Percentiles rank a stretch among this genome's conserved stretches.
Evolutionary conservation across 2,113 vertebrate genomes (phyloP).

Genomic region (Lamprologus tigripictilis): DNA sequence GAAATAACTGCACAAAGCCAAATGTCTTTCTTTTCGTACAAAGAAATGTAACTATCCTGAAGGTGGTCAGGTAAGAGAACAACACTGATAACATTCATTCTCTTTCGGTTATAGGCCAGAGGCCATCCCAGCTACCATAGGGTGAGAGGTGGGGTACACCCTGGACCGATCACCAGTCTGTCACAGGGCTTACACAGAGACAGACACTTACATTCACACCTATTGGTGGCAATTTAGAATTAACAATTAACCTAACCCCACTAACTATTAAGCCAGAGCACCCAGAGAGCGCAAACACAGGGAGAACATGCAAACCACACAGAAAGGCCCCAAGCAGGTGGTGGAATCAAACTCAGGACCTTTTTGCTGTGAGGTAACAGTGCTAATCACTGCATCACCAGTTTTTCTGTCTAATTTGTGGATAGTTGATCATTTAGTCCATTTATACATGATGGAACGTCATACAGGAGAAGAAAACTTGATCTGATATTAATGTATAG

Average conservation of each 20-base stretch:
- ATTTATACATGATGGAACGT: not conserved
- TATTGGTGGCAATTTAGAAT: not conserved
- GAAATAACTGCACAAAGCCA: not conserved
- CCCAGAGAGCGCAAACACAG: not conserved
- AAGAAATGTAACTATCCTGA: not conserved
- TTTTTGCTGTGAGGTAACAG: not conserved
- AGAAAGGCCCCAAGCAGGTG: not conserved
- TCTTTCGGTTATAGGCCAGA: not conserved
- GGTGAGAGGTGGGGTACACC: not conserved
- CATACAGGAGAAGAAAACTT: not conserved
- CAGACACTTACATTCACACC: not conserved
- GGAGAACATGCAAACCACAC: not conserved
- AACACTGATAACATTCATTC: not conserved
- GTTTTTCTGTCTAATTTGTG: not conserved
- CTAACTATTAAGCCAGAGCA: not conserved
- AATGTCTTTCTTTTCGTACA: not conserved
- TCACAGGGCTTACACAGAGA: not conserved
- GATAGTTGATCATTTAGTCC: not conserved
- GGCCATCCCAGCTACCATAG: not conserved
- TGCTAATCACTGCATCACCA: not conserved
- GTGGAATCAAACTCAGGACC: not conserved
- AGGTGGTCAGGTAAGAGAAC: not conserved
- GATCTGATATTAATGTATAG: not conserved
- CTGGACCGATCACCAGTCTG: not conserved
- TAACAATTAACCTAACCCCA: not conserved